phyloP scores from a whole-genome alignment of 1,140 invertebrate species.

The Papilio dardanus region DNA sequence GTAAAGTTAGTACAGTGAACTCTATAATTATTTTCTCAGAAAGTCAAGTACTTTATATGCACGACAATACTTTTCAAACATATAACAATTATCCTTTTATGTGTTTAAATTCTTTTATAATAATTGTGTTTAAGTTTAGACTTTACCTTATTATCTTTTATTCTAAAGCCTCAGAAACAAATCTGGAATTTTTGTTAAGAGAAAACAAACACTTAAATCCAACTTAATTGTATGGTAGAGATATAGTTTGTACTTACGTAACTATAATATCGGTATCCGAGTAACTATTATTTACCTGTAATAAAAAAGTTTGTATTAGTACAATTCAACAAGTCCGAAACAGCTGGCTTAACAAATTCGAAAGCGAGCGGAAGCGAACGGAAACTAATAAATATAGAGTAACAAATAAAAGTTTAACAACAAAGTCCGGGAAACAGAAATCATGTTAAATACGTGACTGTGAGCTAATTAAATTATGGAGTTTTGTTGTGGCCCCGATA shows the following conservation, averaged over 20 bases:
- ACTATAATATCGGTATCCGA: background rate
- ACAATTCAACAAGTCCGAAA: constrained; percentile 26
- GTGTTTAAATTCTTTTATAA: background rate
- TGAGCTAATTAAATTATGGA: constrained; percentile 69
- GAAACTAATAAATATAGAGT: constrained; percentile 43
- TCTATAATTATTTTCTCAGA: constrained; percentile 4
- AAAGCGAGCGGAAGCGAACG: constrained; percentile 31
- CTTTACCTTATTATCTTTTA: background rate
- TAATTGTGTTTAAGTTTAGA: background rate
- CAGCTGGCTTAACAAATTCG: constrained; percentile 25
- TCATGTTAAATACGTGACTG: constrained; percentile 46
- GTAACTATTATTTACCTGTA: constrained; percentile 30
- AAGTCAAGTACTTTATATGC: background rate
- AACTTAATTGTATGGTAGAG: no score
- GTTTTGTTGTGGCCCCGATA: constrained; percentile 67
- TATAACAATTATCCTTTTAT: background rate
- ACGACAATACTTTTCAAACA: background rate
- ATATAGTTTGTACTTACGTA: constrained; percentile 14
- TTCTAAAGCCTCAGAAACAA: background rate
- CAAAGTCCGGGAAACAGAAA: constrained; percentile 64
- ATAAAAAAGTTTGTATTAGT: constrained; percentile 32
- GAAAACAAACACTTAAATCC: no score
- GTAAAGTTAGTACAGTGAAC: background rate
- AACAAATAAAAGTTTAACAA: constrained; percentile 45
- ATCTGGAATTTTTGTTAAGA: no score